A percentile compares a stretch with the other conserved stretches of the same genome.
Evolutionary conservation across 2,113 vertebrate genomes (phyloP).

Genomic region (Upupa epops): DNA sequence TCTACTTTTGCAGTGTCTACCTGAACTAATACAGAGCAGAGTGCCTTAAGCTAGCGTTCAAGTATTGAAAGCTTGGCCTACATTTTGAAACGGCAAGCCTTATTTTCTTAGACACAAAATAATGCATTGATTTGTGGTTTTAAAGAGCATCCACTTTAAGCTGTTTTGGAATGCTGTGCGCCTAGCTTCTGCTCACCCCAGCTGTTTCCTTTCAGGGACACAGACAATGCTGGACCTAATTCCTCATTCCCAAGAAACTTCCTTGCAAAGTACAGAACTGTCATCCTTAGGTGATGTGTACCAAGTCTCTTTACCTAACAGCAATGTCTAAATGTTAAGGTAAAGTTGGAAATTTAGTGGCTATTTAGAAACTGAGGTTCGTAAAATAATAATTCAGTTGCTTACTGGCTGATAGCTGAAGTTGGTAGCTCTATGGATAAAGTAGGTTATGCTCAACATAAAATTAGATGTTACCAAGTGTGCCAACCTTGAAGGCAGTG

Average conservation of each 20-base stretch:
- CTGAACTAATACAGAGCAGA: slow-evolving; percentile 3
- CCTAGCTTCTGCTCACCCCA: neutral
- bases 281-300: neutral
- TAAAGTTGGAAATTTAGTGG: neutral
- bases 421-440: neutral
- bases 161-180: neutral
- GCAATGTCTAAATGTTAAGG: neutral
- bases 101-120: neutral
- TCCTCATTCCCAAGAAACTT: neutral
- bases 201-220: neutral
- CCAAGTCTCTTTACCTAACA: neutral
- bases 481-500: neutral
- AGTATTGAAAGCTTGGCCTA: neutral
- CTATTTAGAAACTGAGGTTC: neutral
- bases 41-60: neutral
- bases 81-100: neutral
- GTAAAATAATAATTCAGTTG: neutral
- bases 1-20: neutral
- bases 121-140: neutral
- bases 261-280: neutral
- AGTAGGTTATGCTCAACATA: neutral
- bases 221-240: neutral
- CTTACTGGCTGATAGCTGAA: neutral
- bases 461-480: neutral
- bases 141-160: neutral